These are phyloP conservation scores for Cyaniris semiargus DNA, from an alignment of 2,888 invertebrate genomes.

Conservation along the genomic window DNA sequence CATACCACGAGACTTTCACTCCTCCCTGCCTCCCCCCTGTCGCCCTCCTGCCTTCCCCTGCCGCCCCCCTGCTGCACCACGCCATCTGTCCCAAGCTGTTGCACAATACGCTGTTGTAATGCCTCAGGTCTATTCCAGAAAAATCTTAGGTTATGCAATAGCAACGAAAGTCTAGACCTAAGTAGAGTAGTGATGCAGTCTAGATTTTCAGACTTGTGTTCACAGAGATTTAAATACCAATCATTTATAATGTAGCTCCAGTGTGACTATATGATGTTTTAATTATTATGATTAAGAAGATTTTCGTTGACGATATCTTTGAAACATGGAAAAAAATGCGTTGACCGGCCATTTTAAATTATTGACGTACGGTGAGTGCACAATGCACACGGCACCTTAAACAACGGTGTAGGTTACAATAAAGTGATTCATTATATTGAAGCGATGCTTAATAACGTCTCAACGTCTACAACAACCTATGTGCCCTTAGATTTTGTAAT, in stretches of 20 bases:
- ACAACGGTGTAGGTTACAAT: no score
- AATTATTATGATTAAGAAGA: no score
- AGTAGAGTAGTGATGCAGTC: constrained; percentile 41
- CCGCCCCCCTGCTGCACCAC: not conserved
- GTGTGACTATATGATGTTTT: not conserved
- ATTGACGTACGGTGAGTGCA: not conserved
- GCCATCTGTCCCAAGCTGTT: not conserved
- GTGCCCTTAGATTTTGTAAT: no score
- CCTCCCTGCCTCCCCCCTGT: not conserved
- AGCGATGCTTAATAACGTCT: no score
- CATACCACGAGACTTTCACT: constrained; percentile 5
- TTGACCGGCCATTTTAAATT: not conserved
- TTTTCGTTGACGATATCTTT: no score
- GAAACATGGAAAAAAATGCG: not conserved
- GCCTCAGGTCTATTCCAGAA: constrained; percentile 24
- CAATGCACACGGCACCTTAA: no score
- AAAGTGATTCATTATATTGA: no score
- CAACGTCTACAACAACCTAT: no score
- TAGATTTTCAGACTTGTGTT: no score
- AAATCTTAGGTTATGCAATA: constrained; percentile 40
- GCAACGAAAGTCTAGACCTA: constrained; percentile 43
- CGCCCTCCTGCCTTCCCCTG: no score
- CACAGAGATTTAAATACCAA: no score
- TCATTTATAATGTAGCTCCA: no score
- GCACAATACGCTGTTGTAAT: constrained; percentile 18